Evolutionary conservation across 2,888 invertebrate species (phyloP).

Genomic region (Cerastoderma edule): DNA sequence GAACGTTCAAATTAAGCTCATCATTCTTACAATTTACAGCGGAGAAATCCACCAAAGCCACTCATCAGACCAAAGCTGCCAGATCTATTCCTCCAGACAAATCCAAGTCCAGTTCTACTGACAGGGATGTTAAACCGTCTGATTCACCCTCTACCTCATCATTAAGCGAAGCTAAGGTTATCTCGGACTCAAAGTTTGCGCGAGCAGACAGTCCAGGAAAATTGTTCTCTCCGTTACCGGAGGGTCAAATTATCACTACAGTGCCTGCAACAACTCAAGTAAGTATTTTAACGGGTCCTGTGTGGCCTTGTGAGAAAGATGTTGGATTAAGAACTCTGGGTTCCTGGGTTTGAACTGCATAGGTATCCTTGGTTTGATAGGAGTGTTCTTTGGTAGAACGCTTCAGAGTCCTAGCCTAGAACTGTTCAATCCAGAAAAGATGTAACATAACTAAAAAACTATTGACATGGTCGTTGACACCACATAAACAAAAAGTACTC

Average conservation of each 20-base stretch:
- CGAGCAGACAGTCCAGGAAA: constrained; percentile 23
- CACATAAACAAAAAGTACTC: no score
- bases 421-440: no score
- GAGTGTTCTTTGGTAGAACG: no score
- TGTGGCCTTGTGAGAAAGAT: not conserved
- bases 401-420: no score
- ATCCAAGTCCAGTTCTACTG: constrained; percentile 7
- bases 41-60: not conserved
- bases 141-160: constrained; percentile 26
- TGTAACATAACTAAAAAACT: no score
- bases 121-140: constrained; percentile 5
- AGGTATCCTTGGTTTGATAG: no score
- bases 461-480: no score
- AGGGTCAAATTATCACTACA: constrained; percentile 36
- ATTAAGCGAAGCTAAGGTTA: not conserved
- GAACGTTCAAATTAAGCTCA: no score
- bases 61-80: constrained; percentile 3
- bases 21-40: no score
- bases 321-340: no score
- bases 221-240: constrained; percentile 48
- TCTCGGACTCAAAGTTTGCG: constrained; percentile 17
- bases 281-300: constrained; percentile 9
- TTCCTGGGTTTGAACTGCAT: no score
- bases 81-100: constrained; percentile 17
- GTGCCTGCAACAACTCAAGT: constrained; percentile 56